Conservation (phyloP, 2,113 vertebrate genomes). For the Tragelaphus buxtoni region DNA sequence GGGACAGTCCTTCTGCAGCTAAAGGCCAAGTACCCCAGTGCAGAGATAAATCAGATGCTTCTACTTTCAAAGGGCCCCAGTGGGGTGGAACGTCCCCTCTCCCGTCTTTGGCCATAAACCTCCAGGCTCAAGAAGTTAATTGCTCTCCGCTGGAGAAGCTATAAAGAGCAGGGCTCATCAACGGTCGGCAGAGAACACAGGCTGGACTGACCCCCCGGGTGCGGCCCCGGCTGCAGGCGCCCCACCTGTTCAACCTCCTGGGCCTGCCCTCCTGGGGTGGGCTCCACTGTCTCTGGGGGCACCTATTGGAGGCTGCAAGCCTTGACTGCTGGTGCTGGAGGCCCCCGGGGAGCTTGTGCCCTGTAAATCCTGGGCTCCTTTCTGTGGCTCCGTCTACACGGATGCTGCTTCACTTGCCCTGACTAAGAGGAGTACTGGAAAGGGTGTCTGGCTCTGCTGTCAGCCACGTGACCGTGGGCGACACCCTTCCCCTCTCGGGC, state of each 20-base stretch:
- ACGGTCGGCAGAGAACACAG: conserved; percentile 51
- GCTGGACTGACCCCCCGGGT: conserved; percentile 39
- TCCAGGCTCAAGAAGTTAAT: conserved; percentile 84
- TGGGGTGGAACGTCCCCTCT: conserved; percentile 66
- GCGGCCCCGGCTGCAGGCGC: conserved; percentile 4
- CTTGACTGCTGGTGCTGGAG: not conserved
- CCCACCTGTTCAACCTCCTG: fast-evolving
- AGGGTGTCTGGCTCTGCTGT: not conserved
- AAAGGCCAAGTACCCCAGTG: not conserved
- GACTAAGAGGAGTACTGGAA: not conserved
- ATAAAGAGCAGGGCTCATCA: conserved; percentile 77
- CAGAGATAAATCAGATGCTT: not conserved
- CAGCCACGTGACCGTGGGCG: fast-evolving
- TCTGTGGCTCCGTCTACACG: fast-evolving
- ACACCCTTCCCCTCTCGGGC: not conserved
- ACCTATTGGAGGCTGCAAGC: not conserved
- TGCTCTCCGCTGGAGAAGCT: conserved; percentile 80
- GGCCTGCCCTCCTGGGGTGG: not conserved
- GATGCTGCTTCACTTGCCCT: fast-evolving
- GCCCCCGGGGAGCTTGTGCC: not conserved
- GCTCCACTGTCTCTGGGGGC: fast-evolving
- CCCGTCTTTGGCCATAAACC: conserved; percentile 83
- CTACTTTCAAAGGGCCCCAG: conserved; percentile 64
- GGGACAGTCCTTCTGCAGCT: not conserved
- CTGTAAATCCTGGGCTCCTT: not conserved